phyloP scores from a whole-genome alignment of 35 echinoderm and acorn worm genomes.

The Stichopus chloronotus region DNA sequence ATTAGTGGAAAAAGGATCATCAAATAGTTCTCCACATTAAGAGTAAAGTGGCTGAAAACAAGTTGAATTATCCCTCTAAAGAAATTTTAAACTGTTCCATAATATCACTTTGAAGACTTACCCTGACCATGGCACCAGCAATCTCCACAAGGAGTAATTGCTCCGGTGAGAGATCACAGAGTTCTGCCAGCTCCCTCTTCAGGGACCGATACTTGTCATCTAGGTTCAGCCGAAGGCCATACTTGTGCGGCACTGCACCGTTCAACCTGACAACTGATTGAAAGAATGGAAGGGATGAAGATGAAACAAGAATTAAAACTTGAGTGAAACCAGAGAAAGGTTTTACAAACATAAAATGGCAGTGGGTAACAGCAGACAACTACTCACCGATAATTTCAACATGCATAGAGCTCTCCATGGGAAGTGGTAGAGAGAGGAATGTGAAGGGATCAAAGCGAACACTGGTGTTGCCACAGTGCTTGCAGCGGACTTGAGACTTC shows the following conservation, averaged over 20 bases:
- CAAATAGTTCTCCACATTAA: too few relatives aligned
- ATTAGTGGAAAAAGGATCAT: too few relatives aligned
- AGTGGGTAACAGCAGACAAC: not conserved
- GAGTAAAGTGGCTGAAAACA: too few relatives aligned
- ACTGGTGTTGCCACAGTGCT: conserved; percentile 87
- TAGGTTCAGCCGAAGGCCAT: conserved; percentile 89
- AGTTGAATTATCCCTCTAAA: not conserved
- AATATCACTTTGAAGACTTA: conserved; percentile 41
- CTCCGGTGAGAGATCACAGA: conserved; percentile 82
- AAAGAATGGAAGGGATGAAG: not conserved
- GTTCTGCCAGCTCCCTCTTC: conserved; percentile 85
- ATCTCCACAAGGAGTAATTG: conserved; percentile 93
- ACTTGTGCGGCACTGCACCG: conserved; percentile 89
- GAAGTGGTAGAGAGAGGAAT: conserved; percentile 94
- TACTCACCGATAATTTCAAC: conserved; percentile 97
- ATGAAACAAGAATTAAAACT: not conserved
- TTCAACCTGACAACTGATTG: conserved; percentile 87
- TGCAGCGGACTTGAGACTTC: conserved; percentile 96
- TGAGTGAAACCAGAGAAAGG: not conserved
- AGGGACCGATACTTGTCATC: conserved; percentile 96
- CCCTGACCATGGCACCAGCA: conserved; percentile 95
- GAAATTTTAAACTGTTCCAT: not conserved
- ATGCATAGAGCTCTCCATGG: conserved; percentile 99
- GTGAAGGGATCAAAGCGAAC: conserved; percentile 99
- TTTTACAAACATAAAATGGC: not conserved